Conservation (phyloP, 1,140 invertebrate genomes). For the Neodiprion fabricii region DNA sequence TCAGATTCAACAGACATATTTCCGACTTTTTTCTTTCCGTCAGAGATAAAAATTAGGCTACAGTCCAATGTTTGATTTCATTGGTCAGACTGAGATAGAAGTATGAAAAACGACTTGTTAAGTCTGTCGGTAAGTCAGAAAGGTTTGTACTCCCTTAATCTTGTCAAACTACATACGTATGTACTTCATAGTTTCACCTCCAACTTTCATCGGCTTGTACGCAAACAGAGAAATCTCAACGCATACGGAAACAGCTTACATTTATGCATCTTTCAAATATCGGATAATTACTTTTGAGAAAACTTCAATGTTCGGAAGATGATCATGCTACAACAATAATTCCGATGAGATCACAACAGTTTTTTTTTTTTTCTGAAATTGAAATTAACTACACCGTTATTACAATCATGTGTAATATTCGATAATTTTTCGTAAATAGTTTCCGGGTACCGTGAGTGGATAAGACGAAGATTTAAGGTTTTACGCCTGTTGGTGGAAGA, state of each 20-base stretch:
- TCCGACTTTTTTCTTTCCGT: background rate
- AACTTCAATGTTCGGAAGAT: too few species aligned
- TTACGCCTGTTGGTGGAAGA: too few species aligned
- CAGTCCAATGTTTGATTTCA: too few species aligned
- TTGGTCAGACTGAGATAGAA: background rate
- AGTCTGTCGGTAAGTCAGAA: background rate
- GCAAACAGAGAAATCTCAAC: conserved; percentile 7
- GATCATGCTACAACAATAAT: too few species aligned
- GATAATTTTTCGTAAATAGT: too few species aligned
- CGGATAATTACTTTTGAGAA: background rate
- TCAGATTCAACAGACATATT: background rate
- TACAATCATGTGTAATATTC: too few species aligned
- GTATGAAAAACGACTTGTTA: background rate
- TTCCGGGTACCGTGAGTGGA: too few species aligned
- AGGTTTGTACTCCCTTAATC: background rate
- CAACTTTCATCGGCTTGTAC: conserved; percentile 1
- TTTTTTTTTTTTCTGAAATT: too few species aligned
- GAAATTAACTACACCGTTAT: too few species aligned
- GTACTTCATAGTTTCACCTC: background rate
- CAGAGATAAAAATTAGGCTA: too few species aligned
- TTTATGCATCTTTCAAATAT: background rate
- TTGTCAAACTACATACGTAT: background rate
- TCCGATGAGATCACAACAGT: too few species aligned
- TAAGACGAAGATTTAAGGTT: too few species aligned
- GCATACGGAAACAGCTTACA: background rate